Conservation (phyloP, 2,888 invertebrate species). For the Dolomedes plantarius region DNA sequence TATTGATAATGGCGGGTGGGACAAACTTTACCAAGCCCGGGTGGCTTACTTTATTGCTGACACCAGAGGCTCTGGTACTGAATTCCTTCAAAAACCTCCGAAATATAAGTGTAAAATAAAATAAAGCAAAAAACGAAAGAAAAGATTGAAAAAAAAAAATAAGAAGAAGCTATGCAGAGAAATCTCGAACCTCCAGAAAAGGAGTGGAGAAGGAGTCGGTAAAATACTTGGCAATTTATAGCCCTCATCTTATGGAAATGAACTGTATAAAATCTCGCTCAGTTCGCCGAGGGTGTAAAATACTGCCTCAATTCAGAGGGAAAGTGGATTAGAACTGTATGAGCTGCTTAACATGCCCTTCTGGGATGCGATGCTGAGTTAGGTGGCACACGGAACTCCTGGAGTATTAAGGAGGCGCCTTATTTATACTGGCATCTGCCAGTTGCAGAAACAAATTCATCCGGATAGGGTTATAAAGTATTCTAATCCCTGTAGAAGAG, state of each 20-base stretch:
- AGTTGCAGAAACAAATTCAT: not conserved
- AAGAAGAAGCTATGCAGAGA: not conserved
- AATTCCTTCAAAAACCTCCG: slow-evolving; percentile 26
- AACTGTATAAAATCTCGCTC: slow-evolving; percentile 71
- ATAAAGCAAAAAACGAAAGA: not conserved
- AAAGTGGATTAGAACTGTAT: slow-evolving; percentile 45
- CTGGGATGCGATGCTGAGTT: not conserved
- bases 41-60: slow-evolving; percentile 60
- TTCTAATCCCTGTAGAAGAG: not conserved
- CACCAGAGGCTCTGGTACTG: slow-evolving; percentile 25
- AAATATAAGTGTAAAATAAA: slow-evolving; percentile 38
- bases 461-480: not conserved
- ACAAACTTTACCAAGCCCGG: slow-evolving; percentile 22
- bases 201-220: not conserved
- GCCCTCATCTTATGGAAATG: slow-evolving; percentile 70
- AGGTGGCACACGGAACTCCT: not conserved
- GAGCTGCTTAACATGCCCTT: not conserved
- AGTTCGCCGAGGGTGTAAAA: slow-evolving; percentile 32
- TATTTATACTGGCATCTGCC: not conserved
- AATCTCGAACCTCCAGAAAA: slow-evolving; percentile 1
- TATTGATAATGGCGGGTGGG: slow-evolving; percentile 45
- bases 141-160: no score
- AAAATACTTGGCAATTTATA: slow-evolving; percentile 68
- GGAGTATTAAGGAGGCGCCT: not conserved
- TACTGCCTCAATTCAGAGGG: slow-evolving; percentile 36